Evolutionary conservation across 1,140 invertebrate genomes (phyloP).

Genomic region (Sarcophaga peregrina): DNA sequence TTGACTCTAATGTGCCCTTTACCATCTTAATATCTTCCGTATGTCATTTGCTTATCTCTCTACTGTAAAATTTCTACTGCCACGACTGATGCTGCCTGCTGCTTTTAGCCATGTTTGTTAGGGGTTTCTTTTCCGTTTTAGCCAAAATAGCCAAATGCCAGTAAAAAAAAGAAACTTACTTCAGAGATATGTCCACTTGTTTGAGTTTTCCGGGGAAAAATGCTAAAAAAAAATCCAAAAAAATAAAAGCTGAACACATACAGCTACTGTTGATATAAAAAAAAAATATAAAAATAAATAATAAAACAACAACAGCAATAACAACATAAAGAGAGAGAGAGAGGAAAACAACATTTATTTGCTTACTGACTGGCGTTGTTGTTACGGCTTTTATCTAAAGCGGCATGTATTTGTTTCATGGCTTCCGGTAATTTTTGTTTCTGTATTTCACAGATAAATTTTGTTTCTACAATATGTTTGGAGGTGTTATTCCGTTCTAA

Average conservation of each 20-base stretch:
- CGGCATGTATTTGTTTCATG: conserved; percentile 20
- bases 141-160: neutral
- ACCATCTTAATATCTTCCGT: conserved; percentile 43
- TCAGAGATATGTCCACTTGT: neutral
- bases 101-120: neutral
- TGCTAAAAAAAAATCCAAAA: neutral
- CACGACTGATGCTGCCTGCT: neutral
- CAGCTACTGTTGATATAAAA: neutral
- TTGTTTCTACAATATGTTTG: neutral
- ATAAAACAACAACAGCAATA: too few species aligned
- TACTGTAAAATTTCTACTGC: neutral
- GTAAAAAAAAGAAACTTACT: neutral
- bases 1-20: conserved; percentile 16
- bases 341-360: too few species aligned
- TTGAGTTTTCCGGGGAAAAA: neutral
- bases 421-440: neutral
- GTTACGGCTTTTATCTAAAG: neutral
- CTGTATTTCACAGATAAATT: neutral
- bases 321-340: too few species aligned
- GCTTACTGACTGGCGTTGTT: neutral
- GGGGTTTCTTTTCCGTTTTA: neutral
- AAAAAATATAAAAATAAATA: neutral
- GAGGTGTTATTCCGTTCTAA: neutral
- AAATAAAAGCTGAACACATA: neutral
- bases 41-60: conserved; percentile 41